Percentiles rank a stretch among this genome's conserved stretches.
Conservation (phyloP, 2,797 vertebrate genomes). For the Propithecus perrieri region DNA sequence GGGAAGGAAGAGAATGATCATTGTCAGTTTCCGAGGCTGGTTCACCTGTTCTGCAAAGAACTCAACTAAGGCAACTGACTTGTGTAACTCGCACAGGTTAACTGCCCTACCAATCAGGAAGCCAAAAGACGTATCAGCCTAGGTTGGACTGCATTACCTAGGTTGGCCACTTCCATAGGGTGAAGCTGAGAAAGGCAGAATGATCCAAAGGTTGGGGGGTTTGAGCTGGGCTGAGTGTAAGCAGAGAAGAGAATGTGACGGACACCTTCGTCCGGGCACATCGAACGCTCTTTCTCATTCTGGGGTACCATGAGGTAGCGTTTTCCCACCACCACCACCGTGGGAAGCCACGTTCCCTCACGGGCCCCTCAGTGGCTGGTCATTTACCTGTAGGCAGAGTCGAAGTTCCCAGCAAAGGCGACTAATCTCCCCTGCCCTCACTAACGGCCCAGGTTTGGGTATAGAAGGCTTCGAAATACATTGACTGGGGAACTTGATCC, state of each 20-base stretch:
- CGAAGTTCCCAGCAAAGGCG: neutral
- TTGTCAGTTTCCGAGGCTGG: neutral
- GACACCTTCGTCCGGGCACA: neutral
- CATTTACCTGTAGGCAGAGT: neutral
- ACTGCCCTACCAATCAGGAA: neutral
- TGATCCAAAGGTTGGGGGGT: neutral
- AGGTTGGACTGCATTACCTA: neutral
- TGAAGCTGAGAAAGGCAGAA: neutral
- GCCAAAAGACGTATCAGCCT: neutral
- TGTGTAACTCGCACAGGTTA: neutral
- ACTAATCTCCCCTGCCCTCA: neutral
- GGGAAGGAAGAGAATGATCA: neutral
- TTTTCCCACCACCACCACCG: accelerated
- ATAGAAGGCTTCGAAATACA: neutral
- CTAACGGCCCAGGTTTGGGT: neutral
- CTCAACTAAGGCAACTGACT: neutral
- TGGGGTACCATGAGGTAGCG: neutral
- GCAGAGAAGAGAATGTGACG: neutral
- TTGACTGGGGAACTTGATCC: neutral
- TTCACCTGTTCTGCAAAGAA: neutral
- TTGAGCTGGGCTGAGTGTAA: neutral
- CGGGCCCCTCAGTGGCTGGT: neutral
- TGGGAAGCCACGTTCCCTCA: neutral
- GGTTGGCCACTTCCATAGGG: neutral
- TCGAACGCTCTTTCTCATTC: neutral